Evolutionary conservation across 2,113 vertebrate species (phyloP).

Genomic region (Orcinus orca): DNA sequence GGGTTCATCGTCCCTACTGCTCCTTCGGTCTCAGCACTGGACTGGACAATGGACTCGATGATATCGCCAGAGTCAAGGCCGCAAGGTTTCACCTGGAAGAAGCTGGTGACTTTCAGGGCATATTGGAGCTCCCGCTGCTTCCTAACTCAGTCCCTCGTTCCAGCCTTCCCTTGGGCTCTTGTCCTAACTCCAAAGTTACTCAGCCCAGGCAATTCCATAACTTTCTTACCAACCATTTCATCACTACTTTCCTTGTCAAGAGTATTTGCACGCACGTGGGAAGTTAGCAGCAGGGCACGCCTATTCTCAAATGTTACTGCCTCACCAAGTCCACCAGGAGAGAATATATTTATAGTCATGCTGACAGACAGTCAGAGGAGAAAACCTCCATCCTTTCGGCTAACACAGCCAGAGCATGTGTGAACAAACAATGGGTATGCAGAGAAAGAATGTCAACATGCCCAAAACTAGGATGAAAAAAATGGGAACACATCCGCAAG

Average conservation of each 20-base stretch:
- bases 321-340: not conserved
- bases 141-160: not conserved
- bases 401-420: accelerated
- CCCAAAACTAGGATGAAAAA: accelerated
- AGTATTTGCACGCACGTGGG: not conserved
- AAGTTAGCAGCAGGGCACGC: accelerated
- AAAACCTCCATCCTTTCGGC: not conserved
- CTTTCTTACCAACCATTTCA: not conserved
- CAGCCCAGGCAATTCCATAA: too few relatives aligned
- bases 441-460: accelerated
- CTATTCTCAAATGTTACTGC: too few relatives aligned
- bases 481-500: accelerated
- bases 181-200: not conserved
- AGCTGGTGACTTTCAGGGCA: not conserved
- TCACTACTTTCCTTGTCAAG: not conserved
- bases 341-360: not conserved
- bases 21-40: not conserved
- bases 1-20: too few relatives aligned
- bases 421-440: accelerated
- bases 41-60: not conserved
- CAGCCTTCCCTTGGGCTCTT: not conserved
- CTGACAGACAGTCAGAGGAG: accelerated
- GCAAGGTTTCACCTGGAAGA: not conserved
- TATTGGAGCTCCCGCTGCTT: not conserved
- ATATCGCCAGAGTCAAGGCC: not conserved